A percentile compares a stretch with the other conserved stretches of the same genome.
Evolutionary conservation across 2,888 invertebrate genomes (phyloP).

Genomic region (Toxonevra muliebris): DNA sequence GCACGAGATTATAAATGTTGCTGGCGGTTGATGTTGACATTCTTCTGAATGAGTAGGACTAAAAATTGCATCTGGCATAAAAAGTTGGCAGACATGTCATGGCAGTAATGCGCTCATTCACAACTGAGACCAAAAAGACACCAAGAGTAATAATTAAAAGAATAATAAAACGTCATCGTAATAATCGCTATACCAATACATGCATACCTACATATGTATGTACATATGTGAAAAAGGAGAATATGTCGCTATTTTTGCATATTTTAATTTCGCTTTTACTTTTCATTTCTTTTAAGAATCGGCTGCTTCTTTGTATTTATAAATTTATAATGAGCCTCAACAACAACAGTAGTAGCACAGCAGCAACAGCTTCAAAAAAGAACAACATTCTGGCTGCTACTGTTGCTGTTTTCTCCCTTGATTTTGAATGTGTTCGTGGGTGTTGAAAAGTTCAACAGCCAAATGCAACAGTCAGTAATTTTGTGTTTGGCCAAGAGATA

Average conservation of each 20-base stretch:
- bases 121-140: constrained; percentile 9
- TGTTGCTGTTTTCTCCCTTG: constrained; percentile 2
- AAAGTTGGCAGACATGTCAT: constrained; percentile 35
- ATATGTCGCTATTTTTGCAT: constrained; percentile 8
- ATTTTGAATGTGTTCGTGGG: constrained; percentile 49
- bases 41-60: too few species aligned
- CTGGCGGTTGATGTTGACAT: too few species aligned
- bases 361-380: background rate
- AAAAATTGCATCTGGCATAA: constrained; percentile 35
- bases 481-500: constrained; percentile 56
- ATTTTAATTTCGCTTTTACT: too few species aligned
- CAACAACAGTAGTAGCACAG: constrained; percentile 16
- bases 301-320: constrained; percentile 28
- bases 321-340: constrained; percentile 50
- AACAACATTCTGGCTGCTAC: constrained; percentile 16
- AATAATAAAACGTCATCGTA: constrained; percentile 8
- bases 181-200: constrained; percentile 17
- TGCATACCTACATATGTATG: background rate
- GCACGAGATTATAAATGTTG: constrained; percentile 39
- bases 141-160: constrained; percentile 16
- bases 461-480: constrained; percentile 57
- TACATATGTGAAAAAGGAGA: too few species aligned
- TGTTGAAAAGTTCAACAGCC: constrained; percentile 56
- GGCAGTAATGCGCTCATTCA: background rate
- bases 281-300: too few species aligned